Evolutionary conservation across 2,888 invertebrate genomes (phyloP).

Genomic region (Trissolcus japonicus): DNA sequence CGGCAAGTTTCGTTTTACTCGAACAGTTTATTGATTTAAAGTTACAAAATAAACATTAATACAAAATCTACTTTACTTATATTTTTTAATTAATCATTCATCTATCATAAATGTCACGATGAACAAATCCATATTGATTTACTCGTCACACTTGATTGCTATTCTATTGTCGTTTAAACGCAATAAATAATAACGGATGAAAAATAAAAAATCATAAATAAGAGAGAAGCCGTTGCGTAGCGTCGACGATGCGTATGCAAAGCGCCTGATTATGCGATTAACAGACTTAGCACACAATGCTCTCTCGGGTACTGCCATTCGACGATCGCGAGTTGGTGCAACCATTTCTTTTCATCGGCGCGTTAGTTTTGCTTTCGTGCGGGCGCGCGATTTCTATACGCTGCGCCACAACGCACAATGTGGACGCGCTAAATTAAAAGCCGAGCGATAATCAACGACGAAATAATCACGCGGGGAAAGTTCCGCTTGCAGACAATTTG

Average conservation of each 20-base stretch:
- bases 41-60: no score
- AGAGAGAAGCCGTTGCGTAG: constrained; percentile 1
- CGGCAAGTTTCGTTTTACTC: no score
- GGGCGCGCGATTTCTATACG: constrained; percentile 17
- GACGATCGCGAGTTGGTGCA: constrained; percentile 8
- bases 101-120: background rate
- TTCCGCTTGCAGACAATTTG: background rate
- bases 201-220: no score
- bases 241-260: constrained; percentile 22
- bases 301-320: constrained; percentile 5
- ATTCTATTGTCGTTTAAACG: constrained; percentile 7
- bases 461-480: constrained; percentile 13
- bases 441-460: constrained; percentile 22
- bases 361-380: constrained; percentile 24
- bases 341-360: constrained; percentile 12
- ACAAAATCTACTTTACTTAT: no score
- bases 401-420: constrained; percentile 6
- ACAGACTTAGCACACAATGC: constrained; percentile 37
- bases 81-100: no score
- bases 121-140: constrained; percentile 11
- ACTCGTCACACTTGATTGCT: constrained; percentile 4
- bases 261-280: constrained; percentile 28
- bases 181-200: constrained; percentile 11
- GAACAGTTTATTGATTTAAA: no score
- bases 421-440: constrained; percentile 21